A percentile compares a stretch with the other conserved stretches of the same genome.
Conservation (phyloP, 2,888 invertebrate genomes). For the Rotaria macrura region DNA sequence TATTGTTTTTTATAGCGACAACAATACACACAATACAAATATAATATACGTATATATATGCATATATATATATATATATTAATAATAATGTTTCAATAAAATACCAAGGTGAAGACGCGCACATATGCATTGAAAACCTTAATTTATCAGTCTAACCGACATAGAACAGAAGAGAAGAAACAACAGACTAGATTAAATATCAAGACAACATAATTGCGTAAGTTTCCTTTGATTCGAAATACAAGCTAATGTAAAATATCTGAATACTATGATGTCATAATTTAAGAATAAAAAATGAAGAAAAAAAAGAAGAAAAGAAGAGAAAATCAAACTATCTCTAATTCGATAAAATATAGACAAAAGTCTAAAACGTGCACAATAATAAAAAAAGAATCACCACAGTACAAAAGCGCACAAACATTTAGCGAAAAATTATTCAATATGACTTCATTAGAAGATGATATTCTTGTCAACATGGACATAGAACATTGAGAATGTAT, state of each 20-base stretch:
- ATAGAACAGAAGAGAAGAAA: background rate
- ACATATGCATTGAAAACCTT: background rate
- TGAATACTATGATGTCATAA: background rate
- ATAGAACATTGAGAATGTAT: constrained; percentile 75
- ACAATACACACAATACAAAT: background rate
- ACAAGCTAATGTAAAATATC: background rate
- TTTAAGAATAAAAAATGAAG: background rate
- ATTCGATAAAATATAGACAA: background rate
- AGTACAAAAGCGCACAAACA: constrained; percentile 8
- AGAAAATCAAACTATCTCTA: background rate
- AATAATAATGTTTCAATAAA: background rate
- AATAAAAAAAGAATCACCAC: background rate
- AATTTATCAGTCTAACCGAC: constrained; percentile 11
- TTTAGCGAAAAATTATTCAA: background rate
- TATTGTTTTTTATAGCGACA: background rate
- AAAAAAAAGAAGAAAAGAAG: too few relatives aligned
- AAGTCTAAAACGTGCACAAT: background rate
- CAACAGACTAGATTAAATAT: background rate
- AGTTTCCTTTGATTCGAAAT: background rate
- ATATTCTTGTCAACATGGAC: background rate
- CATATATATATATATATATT: background rate
- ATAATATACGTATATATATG: background rate
- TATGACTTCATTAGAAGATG: background rate
- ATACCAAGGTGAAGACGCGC: background rate
- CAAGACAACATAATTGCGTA: background rate